Base-by-base conservation (phyloP, 2,797 vertebrate species). In the Fundulus diaphanus region DNA sequence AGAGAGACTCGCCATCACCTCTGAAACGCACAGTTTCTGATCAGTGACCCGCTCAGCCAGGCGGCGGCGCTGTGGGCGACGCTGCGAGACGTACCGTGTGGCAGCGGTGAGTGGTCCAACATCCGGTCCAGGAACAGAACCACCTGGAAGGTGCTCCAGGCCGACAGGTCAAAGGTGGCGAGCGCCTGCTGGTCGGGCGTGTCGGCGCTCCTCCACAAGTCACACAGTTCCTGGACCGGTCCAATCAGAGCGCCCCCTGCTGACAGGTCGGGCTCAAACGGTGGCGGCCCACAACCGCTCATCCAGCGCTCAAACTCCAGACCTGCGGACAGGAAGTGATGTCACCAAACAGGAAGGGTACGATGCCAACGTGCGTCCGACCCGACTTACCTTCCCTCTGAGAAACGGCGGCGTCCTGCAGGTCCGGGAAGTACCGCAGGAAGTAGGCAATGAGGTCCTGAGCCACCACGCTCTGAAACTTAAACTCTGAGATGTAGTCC, bases 81-180 rank as follows among this genome's bases (percentile, higher is more conserved):
- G 18, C 22, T 22, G 11, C 12, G 33, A 52, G 33, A 12, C 24
- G 9, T 71, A 82, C 97, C 96, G 61, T 94, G 96, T 1, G 95
- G 90, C 74, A 98, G 92, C 0, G 97, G 97, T 0, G 96, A 96
- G 68, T 94, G 96, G 74, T 99, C 98, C 82, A 99, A 88, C 82
- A 98, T 95, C 78, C 96, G 95, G 92, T 99, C 98, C 85, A 99
- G 92, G 91, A 99, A 98, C 35, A 99, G 96, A 20, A 98, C 97
- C 0, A 96, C 97, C 94, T 99, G 98, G 88, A 99, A 99, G 74
- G 97, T 98, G 93, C 94, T 97, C 98, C 98, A 99, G 76, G 96
- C 93, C 7, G 96, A 95, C 70, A 99, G 96, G 94, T 99, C 96
- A 72, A 95, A 96, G 82, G 93, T 92, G 0, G 87, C 51, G 7